These are phyloP conservation scores for Clarias macrocephalus DNA, from an alignment of 2,113 vertebrate genomes.

Conservation along the genomic window DNA sequence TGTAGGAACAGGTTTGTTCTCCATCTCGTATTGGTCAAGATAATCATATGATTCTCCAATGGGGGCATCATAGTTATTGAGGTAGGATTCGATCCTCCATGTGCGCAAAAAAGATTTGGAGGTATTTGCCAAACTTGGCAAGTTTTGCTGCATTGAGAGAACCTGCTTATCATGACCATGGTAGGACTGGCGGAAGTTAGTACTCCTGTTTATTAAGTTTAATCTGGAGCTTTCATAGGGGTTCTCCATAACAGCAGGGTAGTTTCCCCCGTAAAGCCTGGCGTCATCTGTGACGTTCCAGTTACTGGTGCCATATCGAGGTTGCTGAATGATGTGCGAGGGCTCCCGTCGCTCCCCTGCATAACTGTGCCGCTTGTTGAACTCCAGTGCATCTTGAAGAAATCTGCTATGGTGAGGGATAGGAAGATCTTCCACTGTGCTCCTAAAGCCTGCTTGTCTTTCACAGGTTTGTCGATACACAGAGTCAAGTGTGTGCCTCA, in stretches of 20 bases:
- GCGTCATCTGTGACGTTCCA: slow-evolving; percentile 83
- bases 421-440: slow-evolving; percentile 65
- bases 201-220: slow-evolving; percentile 72
- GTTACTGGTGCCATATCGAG: slow-evolving; percentile 70
- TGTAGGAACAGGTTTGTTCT: slow-evolving; percentile 75
- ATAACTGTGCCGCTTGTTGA: slow-evolving; percentile 92
- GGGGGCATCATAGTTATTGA: slow-evolving; percentile 79
- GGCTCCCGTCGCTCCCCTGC: slow-evolving; percentile 86
- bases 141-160: slow-evolving; percentile 82
- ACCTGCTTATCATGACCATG: slow-evolving; percentile 83
- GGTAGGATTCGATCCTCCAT: slow-evolving; percentile 89
- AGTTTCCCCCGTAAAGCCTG: slow-evolving; percentile 69
- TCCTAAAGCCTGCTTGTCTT: slow-evolving; percentile 62
- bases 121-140: slow-evolving; percentile 85
- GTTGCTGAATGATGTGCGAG: slow-evolving; percentile 69
- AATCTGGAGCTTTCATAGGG: slow-evolving; percentile 69
- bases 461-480: slow-evolving; percentile 78
- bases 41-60: slow-evolving; percentile 72
- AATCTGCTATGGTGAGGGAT: slow-evolving; percentile 63
- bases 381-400: slow-evolving; percentile 75
- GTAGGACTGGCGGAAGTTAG: slow-evolving; percentile 81
- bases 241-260: slow-evolving; percentile 70
- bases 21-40: slow-evolving; percentile 74
- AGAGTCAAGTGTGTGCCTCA: slow-evolving; percentile 78
- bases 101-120: slow-evolving; percentile 87